phyloP scores from a whole-genome alignment of 2,797 vertebrate genomes.

The Melopsittacus undulatus region DNA sequence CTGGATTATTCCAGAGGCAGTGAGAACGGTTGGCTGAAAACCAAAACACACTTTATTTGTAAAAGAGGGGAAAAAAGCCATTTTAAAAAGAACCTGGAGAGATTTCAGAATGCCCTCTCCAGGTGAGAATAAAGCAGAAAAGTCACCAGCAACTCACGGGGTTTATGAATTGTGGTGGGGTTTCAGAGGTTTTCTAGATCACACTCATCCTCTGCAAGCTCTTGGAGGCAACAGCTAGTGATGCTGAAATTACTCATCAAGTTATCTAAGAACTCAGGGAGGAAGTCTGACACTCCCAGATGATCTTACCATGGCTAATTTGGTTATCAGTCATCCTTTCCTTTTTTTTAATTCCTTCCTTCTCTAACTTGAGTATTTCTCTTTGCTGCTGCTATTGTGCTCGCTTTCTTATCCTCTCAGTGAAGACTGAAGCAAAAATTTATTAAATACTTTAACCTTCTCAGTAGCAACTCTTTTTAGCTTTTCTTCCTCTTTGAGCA shows the following conservation, averaged over 20 bases:
- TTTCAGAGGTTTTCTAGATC: neutral
- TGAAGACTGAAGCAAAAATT: neutral
- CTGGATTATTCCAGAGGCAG: neutral
- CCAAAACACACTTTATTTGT: neutral
- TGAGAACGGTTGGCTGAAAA: slow-evolving; percentile 22
- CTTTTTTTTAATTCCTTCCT: neutral
- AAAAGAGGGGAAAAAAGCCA: neutral
- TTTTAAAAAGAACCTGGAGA: neutral
- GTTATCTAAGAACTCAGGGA: neutral
- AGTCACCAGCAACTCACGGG: neutral
- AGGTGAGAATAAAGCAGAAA: neutral
- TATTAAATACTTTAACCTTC: neutral
- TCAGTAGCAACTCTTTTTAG: neutral
- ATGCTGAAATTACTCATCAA: neutral
- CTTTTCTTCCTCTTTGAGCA: neutral
- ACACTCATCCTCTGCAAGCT: neutral
- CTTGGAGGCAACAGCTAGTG: neutral
- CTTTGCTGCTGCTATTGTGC: neutral
- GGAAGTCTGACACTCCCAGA: neutral
- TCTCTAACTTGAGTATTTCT: neutral
- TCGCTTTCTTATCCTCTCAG: neutral
- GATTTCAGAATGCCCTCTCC: neutral
- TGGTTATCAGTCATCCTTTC: neutral
- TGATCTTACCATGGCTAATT: neutral
- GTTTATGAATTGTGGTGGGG: neutral